phyloP scores from a whole-genome alignment of 2,113 vertebrate genomes.

The Trachemys scripta region DNA sequence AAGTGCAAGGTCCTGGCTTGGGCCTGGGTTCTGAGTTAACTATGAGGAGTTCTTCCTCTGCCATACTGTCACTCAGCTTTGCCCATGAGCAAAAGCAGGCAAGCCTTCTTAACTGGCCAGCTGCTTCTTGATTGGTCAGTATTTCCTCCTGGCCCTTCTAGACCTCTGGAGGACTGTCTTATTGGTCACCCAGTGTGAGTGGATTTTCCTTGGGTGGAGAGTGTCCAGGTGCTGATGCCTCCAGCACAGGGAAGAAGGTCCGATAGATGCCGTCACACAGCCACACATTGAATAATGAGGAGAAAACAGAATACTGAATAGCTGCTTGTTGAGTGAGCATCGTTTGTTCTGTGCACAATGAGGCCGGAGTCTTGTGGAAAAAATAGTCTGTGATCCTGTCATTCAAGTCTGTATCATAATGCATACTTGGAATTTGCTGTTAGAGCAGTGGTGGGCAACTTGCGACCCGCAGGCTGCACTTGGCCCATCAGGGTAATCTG shows the following conservation, averaged over 20 bases:
- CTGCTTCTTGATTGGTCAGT: not conserved
- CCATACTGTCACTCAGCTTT: not conserved
- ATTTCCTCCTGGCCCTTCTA: not conserved
- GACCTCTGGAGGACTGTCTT: not conserved
- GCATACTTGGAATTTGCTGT: not conserved
- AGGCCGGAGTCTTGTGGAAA: not conserved
- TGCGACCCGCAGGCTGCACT: rapidly evolving
- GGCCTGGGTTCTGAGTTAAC: not conserved
- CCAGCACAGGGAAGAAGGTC: not conserved
- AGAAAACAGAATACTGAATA: not conserved
- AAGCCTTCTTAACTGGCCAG: not conserved
- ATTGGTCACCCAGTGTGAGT: not conserved
- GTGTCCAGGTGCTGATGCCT: not conserved
- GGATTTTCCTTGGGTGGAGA: not conserved
- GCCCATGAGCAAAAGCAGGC: not conserved
- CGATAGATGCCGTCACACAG: not conserved
- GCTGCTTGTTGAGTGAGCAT: not conserved
- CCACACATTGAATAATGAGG: not conserved
- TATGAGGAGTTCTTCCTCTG: not conserved
- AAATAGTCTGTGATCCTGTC: not conserved
- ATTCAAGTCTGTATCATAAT: not conserved
- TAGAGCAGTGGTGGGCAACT: not conserved
- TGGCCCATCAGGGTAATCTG: too few relatives aligned
- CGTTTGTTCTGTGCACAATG: not conserved
- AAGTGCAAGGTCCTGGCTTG: not conserved